Percentiles rank a stretch among this genome's conserved stretches.
Conservation (phyloP, 2,113 vertebrate species). For the Aspidoscelis tigris region DNA sequence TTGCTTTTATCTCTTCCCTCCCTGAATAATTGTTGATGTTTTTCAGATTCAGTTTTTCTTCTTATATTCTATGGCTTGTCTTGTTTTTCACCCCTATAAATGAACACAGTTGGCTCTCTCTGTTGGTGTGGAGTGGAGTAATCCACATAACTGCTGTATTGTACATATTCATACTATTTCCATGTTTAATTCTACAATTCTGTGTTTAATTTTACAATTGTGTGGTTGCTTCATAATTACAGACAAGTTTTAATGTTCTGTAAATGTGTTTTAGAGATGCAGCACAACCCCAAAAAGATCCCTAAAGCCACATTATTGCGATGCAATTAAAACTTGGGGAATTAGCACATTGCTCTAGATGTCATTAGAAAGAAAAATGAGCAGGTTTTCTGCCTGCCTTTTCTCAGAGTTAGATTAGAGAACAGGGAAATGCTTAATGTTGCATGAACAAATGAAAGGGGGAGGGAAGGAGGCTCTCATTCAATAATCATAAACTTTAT, state of each 20-base stretch:
- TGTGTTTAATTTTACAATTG: conserved; percentile 32
- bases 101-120: conserved; percentile 31
- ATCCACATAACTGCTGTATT: conserved; percentile 39
- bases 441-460: conserved; percentile 11
- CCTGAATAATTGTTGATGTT: no score
- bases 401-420: not conserved
- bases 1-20: no score
- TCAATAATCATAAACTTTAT: conserved; percentile 28
- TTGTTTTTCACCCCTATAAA: not conserved
- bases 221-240: conserved; percentile 43
- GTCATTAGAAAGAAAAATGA: conserved; percentile 31
- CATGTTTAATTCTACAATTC: conserved; percentile 8
- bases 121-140: conserved; percentile 31
- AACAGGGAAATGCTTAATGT: conserved; percentile 9
- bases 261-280: conserved; percentile 36
- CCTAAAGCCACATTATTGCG: conserved; percentile 12
- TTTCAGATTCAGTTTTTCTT: no score
- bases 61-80: no score
- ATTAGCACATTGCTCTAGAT: conserved; percentile 33
- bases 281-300: conserved; percentile 22
- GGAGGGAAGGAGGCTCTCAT: not conserved
- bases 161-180: conserved; percentile 26
- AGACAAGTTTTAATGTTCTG: conserved; percentile 46
- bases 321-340: conserved; percentile 42
- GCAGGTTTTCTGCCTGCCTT: not conserved